Conservation (phyloP, 35 echinoderm and acorn worm genomes). For the Amphiura filiformis region DNA sequence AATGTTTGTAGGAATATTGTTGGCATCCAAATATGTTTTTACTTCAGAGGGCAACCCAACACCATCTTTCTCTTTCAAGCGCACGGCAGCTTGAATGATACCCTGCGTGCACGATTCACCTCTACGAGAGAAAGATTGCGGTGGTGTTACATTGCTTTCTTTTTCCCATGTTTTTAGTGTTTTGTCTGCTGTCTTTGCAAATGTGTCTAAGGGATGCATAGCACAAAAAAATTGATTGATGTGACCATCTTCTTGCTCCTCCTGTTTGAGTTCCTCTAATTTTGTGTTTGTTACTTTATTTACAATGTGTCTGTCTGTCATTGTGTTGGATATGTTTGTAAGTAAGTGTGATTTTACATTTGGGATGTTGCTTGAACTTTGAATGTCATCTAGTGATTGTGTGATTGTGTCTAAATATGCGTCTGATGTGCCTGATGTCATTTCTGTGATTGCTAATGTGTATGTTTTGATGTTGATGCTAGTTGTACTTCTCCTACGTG, state of each 20-base stretch:
- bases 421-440: neutral
- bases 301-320: conserved; percentile 12
- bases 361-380: neutral
- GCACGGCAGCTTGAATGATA: neutral
- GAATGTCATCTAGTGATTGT: neutral
- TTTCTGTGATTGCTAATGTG: neutral
- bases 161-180: neutral
- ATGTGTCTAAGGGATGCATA: conserved; percentile 16
- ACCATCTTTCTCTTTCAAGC: neutral
- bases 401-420: neutral
- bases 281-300: conserved; percentile 3
- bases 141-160: neutral
- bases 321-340: neutral
- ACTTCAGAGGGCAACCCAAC: neutral
- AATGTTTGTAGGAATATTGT: neutral
- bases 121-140: neutral
- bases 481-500: neutral
- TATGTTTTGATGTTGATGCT: neutral
- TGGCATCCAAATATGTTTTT: neutral
- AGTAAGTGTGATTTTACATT: conserved; percentile 15
- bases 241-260: neutral
- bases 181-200: conserved; percentile 14
- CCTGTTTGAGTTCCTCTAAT: neutral
- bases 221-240: conserved; percentile 26
- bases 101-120: neutral